phyloP scores from a whole-genome alignment of 2,113 vertebrate genomes.

The Megaceryle torquata region DNA sequence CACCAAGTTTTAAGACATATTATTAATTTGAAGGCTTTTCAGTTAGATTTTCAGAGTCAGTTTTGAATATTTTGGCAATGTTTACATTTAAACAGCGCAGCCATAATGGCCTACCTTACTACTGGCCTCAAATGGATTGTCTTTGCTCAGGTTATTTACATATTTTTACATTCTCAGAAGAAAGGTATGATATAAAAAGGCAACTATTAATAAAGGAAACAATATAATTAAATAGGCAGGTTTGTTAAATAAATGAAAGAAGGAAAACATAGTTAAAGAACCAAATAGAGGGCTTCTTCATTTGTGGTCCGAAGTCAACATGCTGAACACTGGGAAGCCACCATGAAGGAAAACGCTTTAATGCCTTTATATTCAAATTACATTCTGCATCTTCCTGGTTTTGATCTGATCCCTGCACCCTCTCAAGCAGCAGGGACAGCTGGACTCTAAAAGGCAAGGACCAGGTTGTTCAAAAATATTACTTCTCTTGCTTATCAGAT shows the following conservation, averaged over 20 bases:
- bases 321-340: neutral
- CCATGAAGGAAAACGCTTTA: neutral
- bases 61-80: neutral
- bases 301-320: neutral
- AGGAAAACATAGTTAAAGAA: neutral
- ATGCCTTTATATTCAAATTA: neutral
- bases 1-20: neutral
- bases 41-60: neutral
- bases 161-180: neutral
- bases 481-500: neutral
- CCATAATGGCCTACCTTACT: neutral
- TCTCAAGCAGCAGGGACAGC: neutral
- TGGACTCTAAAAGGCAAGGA: neutral
- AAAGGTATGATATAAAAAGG: neutral
- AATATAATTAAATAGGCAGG: neutral
- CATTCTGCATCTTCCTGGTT: neutral
- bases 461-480: neutral
- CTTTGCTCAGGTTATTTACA: neutral
- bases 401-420: neutral
- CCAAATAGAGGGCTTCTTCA: neutral
- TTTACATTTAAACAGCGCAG: neutral
- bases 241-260: neutral
- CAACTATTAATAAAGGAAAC: neutral
- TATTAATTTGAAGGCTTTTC: neutral
- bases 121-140: neutral